Percentiles rank a stretch among this genome's conserved stretches.
phyloP scores from a whole-genome alignment of 1,140 invertebrate species.

The Halesus radiatus region DNA sequence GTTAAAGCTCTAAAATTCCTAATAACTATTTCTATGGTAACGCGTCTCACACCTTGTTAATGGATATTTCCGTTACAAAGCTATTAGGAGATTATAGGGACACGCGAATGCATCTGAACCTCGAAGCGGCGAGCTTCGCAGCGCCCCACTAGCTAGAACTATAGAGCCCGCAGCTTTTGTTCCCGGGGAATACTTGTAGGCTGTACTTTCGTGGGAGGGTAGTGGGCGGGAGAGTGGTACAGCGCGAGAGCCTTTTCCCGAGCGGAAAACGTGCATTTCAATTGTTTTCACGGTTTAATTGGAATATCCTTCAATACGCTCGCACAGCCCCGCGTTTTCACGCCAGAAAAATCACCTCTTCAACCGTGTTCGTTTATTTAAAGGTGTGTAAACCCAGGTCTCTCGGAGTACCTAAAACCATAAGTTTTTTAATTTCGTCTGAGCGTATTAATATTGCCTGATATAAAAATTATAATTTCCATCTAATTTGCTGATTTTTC shows the following conservation, averaged over 20 bases:
- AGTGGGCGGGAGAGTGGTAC: too few relatives aligned
- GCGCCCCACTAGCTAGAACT: background rate
- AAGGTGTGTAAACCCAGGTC: too few relatives aligned
- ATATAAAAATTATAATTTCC: too few relatives aligned
- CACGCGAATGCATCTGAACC: background rate
- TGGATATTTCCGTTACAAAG: background rate
- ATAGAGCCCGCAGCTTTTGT: background rate
- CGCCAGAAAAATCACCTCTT: background rate
- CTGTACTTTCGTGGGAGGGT: too few relatives aligned
- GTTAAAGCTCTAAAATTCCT: too few relatives aligned
- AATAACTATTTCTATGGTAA: too few relatives aligned
- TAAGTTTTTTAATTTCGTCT: too few relatives aligned
- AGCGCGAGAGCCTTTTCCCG: background rate
- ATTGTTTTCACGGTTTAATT: constrained; percentile 32
- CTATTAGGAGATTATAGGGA: constrained; percentile 5
- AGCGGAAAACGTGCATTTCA: constrained; percentile 16
- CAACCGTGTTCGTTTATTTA: too few relatives aligned
- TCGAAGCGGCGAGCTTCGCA: background rate
- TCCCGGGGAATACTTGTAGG: background rate
- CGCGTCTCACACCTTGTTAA: background rate
- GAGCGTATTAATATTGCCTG: too few relatives aligned
- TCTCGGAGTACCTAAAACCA: too few relatives aligned
- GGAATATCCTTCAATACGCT: constrained; percentile 3
- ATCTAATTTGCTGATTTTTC: too few relatives aligned
- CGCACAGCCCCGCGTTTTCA: background rate